Base-by-base conservation (phyloP, 2,113 vertebrate genomes). In the Petromus typicus region DNA sequence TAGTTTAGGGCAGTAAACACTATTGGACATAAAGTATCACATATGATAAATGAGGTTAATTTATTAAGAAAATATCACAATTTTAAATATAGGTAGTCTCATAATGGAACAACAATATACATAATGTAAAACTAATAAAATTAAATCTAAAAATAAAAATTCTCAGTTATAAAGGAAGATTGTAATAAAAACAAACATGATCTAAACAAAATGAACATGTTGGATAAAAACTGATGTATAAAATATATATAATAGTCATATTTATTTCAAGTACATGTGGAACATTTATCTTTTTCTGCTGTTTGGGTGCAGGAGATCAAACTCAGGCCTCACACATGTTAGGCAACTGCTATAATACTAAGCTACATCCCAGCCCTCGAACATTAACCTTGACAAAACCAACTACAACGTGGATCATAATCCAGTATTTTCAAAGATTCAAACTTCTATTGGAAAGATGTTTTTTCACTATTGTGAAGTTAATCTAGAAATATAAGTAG, bases 391-490 rank as follows among this genome's bases (percentile, higher is more conserved):
- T 82, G 30, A 84, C 0, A 43, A 86, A 61, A 67, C n/a, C 34
- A 40, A 90, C 27, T 20, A 71, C 54, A 80, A 17, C 14, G 17
- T 67, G 71, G 3, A 48, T 64, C 12, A 61, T 43, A 64, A 94
- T 18, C 10, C 40, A 92, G 89, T 4, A 89, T 85, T 79, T 23
- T 37, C 54, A 88, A 91, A 73, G 27, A 2, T 1, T n/a, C 30
- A 85, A 96, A 66, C 43, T 81, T 61, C 18, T 48, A 66, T 75
- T 5, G 40, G 9, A 43, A 6, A 25, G 54, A 27, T 64, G 11
- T 69, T 86, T 64, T 94, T 64, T 92, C 51, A 75, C 20, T 57
- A 37, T 69, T n/a, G 22, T 66, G 57, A 94, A 89, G 40, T 79
- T 88, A 89, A 92, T 32, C 12, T 73, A 80, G 85, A 84, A 59